phyloP scores from a whole-genome alignment of 30 jellyfish, hydroid and myxozoan species.

The Hydra vulgaris region DNA sequence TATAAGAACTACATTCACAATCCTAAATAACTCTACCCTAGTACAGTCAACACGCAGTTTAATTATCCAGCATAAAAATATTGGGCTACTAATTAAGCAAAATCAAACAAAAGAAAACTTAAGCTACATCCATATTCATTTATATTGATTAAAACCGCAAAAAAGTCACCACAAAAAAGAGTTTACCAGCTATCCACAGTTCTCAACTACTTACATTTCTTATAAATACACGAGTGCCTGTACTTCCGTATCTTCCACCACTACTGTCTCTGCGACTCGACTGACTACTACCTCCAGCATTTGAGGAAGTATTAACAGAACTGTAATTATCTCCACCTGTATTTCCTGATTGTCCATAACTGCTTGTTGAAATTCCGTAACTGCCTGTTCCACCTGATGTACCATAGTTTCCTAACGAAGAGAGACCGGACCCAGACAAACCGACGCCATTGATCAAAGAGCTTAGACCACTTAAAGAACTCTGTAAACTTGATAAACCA shows the following conservation, averaged over 20 bases:
- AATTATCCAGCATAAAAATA: neutral
- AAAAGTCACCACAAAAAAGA: neutral
- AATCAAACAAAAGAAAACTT: neutral
- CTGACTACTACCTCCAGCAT: slow-evolving; percentile 18
- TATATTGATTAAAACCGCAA: neutral
- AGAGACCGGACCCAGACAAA: slow-evolving; percentile 9
- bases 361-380: slow-evolving; percentile 3
- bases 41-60: neutral
- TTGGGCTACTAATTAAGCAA: neutral
- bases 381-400: slow-evolving; percentile 24
- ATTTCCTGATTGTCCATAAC: slow-evolving; percentile 27
- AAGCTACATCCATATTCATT: neutral
- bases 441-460: slow-evolving; percentile 40
- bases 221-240: slow-evolving; percentile 70
- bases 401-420: slow-evolving; percentile 12
- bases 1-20: no score
- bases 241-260: slow-evolving; percentile 18
- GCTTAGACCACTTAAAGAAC: slow-evolving; percentile 45
- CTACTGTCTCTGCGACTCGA: slow-evolving; percentile 16
- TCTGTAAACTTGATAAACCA: slow-evolving; percentile 2
- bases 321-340: slow-evolving; percentile 26
- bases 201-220: slow-evolving; percentile 79
- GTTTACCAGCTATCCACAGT: neutral
- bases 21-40: neutral
- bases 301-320: slow-evolving; percentile 11